These are phyloP conservation scores for Rhyacichthys aspro DNA, from an alignment of 2,797 vertebrate species.

Conservation along the genomic window DNA sequence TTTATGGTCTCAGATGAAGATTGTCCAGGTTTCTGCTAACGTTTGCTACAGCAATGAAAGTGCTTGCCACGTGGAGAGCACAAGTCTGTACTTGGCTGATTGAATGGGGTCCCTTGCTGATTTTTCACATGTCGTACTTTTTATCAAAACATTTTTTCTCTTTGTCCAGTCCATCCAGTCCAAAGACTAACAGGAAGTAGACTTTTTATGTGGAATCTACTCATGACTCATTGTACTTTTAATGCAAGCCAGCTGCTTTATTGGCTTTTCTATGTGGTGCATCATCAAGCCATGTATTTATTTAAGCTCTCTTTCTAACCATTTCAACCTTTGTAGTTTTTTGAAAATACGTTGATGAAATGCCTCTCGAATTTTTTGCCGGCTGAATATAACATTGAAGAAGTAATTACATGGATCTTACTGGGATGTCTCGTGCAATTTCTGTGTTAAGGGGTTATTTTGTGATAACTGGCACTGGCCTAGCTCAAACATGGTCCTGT, in stretches of 20 bases:
- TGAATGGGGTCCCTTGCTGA: slow-evolving; percentile 23
- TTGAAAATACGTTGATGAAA: slow-evolving; percentile 16
- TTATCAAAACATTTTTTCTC: slow-evolving; percentile 11
- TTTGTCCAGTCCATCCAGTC: neutral
- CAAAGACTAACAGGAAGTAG: neutral
- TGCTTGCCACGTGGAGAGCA: slow-evolving; percentile 20
- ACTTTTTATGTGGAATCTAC: slow-evolving; percentile 7
- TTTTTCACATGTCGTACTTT: slow-evolving; percentile 15
- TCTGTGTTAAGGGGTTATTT: slow-evolving; percentile 57
- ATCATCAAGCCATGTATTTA: slow-evolving; percentile 29
- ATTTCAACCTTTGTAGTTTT: slow-evolving; percentile 28
- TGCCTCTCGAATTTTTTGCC: slow-evolving; percentile 20
- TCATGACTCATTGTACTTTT: slow-evolving; percentile 29
- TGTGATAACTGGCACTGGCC: slow-evolving; percentile 55
- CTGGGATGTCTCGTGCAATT: slow-evolving; percentile 20
- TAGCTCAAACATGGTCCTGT: slow-evolving; percentile 61
- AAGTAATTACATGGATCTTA: slow-evolving; percentile 16
- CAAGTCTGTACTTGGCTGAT: slow-evolving; percentile 32
- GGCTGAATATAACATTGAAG: slow-evolving; percentile 15
- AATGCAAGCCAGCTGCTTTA: slow-evolving; percentile 17
- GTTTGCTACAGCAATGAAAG: slow-evolving; percentile 22
- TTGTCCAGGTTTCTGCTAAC: slow-evolving; percentile 56
- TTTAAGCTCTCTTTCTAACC: slow-evolving; percentile 46
- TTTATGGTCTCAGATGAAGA: slow-evolving; percentile 73
- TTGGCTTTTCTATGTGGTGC: slow-evolving; percentile 27